These are phyloP conservation scores for Tragelaphus scriptus DNA, from an alignment of 2,113 vertebrate species.

Conservation along the genomic window DNA sequence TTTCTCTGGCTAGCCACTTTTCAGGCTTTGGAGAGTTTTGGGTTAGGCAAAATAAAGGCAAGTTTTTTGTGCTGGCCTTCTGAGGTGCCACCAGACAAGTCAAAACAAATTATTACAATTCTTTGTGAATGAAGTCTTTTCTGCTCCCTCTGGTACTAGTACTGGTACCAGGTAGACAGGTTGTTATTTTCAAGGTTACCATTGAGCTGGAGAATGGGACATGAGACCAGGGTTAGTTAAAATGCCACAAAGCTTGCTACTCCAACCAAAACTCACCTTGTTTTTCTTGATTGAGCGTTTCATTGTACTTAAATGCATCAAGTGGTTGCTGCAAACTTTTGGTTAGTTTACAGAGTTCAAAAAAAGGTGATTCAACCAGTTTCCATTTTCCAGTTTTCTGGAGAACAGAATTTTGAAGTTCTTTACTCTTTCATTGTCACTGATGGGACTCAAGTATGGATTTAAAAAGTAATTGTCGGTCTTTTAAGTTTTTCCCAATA, in stretches of 20 bases:
- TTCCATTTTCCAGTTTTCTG: background rate
- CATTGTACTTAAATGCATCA: background rate
- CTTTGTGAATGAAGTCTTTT: background rate
- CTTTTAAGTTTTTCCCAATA: background rate
- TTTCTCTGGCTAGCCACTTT: background rate
- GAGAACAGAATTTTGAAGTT: background rate
- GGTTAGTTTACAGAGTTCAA: background rate
- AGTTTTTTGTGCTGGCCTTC: constrained; percentile 1
- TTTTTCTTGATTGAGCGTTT: background rate
- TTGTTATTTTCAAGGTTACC: background rate
- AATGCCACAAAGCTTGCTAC: background rate
- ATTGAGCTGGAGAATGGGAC: background rate
- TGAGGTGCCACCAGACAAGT: background rate
- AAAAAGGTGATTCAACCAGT: background rate
- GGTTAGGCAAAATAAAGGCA: background rate
- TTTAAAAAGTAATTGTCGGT: background rate
- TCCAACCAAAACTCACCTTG: background rate
- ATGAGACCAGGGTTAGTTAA: background rate
- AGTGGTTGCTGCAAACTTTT: background rate
- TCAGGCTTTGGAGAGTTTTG: background rate
- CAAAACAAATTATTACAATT: background rate
- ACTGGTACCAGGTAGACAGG: background rate
- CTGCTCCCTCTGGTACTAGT: background rate
- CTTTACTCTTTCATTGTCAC: background rate
- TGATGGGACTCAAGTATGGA: background rate